These are phyloP conservation scores for Oikopleura dioica DNA, from an alignment of 23 tunicate genomes.

Conservation along the genomic window DNA sequence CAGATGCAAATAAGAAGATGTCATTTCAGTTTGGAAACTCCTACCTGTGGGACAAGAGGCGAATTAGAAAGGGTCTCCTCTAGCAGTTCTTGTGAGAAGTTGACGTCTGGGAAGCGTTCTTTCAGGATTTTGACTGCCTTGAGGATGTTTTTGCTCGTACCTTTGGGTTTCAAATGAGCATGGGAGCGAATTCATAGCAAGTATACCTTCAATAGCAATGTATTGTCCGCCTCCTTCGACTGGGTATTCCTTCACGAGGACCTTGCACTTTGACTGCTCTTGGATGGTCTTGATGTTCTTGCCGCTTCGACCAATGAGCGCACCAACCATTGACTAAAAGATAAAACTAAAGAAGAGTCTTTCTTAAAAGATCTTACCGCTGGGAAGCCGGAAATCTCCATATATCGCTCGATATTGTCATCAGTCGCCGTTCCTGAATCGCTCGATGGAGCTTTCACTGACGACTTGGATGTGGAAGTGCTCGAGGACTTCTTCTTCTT, in stretches of 20 bases:
- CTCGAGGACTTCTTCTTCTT: not conserved
- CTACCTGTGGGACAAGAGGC: no score
- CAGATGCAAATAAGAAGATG: no score
- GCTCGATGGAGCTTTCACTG: not conserved
- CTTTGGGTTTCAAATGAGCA: not conserved
- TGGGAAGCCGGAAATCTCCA: conserved; percentile 13
- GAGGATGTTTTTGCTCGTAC: not conserved
- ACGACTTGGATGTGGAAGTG: not conserved
- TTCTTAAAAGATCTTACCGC: not conserved
- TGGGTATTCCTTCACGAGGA: not conserved
- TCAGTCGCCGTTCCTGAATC: conserved; percentile 3
- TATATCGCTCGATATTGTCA: conserved; percentile 7
- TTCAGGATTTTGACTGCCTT: not conserved
- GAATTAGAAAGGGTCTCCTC: no score
- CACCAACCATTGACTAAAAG: conserved; percentile 6
- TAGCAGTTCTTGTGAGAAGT: not conserved
- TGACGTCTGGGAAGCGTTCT: not conserved
- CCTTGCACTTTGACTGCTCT: not conserved
- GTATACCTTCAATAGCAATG: conserved; percentile 1
- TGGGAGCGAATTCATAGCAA: not conserved
- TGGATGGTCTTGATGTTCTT: not conserved
- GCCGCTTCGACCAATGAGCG: not conserved
- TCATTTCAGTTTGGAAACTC: no score
- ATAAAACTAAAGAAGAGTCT: no score
- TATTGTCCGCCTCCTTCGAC: conserved; percentile 9